These are phyloP conservation scores for Pseudeuparius sepicola DNA, from an alignment of 2,888 invertebrate genomes.

Conservation along the genomic window DNA sequence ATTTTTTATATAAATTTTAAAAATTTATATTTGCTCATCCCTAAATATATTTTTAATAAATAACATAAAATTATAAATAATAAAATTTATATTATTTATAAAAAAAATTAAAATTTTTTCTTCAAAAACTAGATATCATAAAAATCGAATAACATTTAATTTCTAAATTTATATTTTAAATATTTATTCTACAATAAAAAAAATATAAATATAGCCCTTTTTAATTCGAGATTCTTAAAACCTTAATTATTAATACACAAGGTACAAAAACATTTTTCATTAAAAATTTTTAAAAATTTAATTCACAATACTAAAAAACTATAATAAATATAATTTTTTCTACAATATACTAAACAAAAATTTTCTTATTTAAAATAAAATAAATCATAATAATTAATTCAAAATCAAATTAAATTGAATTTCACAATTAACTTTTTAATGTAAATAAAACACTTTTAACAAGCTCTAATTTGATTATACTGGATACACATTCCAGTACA, in stretches of 20 bases:
- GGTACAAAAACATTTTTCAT: slow-evolving; percentile 55
- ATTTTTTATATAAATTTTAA: slow-evolving; percentile 18
- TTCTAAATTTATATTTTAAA: slow-evolving; percentile 49
- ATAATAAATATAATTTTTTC: slow-evolving; percentile 47
- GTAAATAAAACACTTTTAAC: slow-evolving; percentile 54
- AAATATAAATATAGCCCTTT: slow-evolving; percentile 50
- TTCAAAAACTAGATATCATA: slow-evolving; percentile 59
- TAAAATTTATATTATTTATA: slow-evolving; percentile 2
- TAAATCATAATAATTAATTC: slow-evolving; percentile 34
- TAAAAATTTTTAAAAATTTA: slow-evolving; percentile 37
- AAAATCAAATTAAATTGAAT: slow-evolving; percentile 29
- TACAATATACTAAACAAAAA: slow-evolving; percentile 36
- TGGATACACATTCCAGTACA: slow-evolving; percentile 65
- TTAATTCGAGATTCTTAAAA: slow-evolving; percentile 48
- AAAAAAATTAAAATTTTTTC: slow-evolving; percentile 39
- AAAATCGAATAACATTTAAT: slow-evolving; percentile 57
- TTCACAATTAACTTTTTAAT: slow-evolving; percentile 37
- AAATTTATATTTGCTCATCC: slow-evolving; percentile 58
- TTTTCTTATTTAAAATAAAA: slow-evolving; percentile 22
- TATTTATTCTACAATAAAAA: slow-evolving; percentile 51
- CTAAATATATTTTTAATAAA: slow-evolving; percentile 47
- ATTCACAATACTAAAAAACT: slow-evolving; percentile 47
- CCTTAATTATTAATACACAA: slow-evolving; percentile 59
- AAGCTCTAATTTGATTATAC: slow-evolving; percentile 54
- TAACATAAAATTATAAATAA: slow-evolving; percentile 11